Evolutionary conservation across 1,140 invertebrate species (phyloP).

Genomic region (Mercenaria mercenaria): DNA sequence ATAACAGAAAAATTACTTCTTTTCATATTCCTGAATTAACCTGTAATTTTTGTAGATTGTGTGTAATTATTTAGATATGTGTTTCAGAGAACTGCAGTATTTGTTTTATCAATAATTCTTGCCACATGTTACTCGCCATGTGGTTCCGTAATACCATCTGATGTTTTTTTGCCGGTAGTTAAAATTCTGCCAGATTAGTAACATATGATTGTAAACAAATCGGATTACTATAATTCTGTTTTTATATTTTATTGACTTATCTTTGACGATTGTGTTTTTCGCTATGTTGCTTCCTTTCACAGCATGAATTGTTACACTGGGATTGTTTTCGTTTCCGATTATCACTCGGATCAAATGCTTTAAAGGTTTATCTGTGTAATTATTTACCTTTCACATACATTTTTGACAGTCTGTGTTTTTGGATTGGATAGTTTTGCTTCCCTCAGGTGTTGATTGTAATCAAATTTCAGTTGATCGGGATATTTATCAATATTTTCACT

Average conservation of each 20-base stretch:
- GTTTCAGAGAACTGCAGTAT: not conserved
- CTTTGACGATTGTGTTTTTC: not conserved
- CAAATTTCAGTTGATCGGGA: not conserved
- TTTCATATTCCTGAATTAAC: not conserved
- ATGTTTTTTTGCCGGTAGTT: not conserved
- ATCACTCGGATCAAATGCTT: not conserved
- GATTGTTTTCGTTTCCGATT: conserved; percentile 1
- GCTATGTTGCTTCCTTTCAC: not conserved
- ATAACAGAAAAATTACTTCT: not conserved
- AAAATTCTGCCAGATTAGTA: conserved; percentile 12
- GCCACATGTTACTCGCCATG: conserved; percentile 5
- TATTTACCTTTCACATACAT: not conserved
- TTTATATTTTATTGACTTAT: conserved; percentile 32
- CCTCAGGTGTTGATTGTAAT: conserved; percentile 37
- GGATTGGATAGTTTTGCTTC: not conserved
- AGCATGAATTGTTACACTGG: not conserved
- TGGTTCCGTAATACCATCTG: not conserved
- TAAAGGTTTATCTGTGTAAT: not conserved
- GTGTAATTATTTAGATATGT: not conserved
- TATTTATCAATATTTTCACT: conserved; percentile 43
- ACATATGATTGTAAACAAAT: not conserved
- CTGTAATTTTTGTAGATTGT: not conserved
- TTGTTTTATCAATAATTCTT: conserved; percentile 4
- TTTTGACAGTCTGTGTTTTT: conserved; percentile 7
- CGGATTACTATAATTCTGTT: conserved; percentile 34